A percentile compares a stretch with the other conserved stretches of the same genome.
phyloP scores from a whole-genome alignment of 2,113 vertebrate genomes.

The Sander lucioperca region DNA sequence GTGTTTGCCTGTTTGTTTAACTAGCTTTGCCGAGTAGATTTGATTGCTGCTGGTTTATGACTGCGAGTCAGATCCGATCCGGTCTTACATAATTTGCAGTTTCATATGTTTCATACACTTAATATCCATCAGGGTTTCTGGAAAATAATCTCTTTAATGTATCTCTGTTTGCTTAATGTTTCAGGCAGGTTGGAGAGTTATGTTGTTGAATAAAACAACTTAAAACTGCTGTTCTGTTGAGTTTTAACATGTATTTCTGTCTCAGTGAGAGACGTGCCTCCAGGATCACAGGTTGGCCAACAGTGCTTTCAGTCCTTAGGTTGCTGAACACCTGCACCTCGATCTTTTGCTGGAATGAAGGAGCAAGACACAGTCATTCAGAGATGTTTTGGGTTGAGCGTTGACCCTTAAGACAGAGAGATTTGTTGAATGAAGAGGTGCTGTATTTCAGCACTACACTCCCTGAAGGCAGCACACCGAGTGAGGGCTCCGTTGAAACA shows the following conservation, averaged over 20 bases:
- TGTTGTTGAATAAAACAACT: neutral
- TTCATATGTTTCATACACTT: conserved; percentile 15
- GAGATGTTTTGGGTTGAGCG: conserved; percentile 26
- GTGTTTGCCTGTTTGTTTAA: neutral
- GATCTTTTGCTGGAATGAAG: conserved; percentile 1
- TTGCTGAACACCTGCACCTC: conserved; percentile 8
- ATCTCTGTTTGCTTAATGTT: conserved; percentile 15
- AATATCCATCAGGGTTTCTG: neutral
- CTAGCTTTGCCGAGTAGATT: neutral
- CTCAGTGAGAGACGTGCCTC: neutral
- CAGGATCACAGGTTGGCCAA: conserved; percentile 43
- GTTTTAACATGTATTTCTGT: conserved; percentile 1
- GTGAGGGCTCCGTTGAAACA: conserved; percentile 72
- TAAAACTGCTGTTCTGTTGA: neutral
- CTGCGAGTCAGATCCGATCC: neutral
- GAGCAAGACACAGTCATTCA: neutral
- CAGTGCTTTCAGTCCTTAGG: conserved; percentile 12
- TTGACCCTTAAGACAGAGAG: conserved; percentile 36
- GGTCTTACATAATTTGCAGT: neutral
- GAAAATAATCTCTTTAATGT: neutral
- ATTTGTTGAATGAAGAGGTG: conserved; percentile 58
- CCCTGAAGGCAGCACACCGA: conserved; percentile 62
- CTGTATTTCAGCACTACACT: conserved; percentile 62
- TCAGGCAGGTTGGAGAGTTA: neutral
- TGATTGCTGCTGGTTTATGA: conserved; percentile 4